Conservation (phyloP, 2,113 vertebrate genomes). For the Ceyx margarethae region DNA sequence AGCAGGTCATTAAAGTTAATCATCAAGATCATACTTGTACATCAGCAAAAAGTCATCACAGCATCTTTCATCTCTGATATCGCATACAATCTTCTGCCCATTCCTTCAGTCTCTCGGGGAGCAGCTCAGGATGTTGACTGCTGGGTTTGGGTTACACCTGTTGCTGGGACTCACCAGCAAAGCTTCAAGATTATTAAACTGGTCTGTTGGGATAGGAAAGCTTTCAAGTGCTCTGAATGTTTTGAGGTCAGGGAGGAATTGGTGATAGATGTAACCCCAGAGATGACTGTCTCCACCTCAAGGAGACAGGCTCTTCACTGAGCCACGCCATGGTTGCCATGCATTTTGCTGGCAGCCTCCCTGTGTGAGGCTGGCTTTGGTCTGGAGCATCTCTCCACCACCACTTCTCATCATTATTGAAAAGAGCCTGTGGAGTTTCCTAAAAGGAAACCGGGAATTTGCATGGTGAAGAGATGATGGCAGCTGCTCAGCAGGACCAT, state of each 20-base stretch:
- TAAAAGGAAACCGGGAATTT: not conserved
- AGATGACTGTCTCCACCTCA: accelerated
- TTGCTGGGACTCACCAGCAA: not conserved
- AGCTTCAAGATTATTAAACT: not conserved
- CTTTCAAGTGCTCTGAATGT: not conserved
- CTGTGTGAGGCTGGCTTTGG: accelerated
- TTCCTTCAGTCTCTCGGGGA: not conserved
- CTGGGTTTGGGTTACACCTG: constrained; percentile 20
- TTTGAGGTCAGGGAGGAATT: not conserved
- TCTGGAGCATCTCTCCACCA: not conserved
- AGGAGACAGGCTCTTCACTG: not conserved
- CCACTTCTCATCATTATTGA: not conserved
- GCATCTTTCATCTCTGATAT: constrained; percentile 24
- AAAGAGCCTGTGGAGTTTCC: not conserved
- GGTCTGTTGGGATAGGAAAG: not conserved
- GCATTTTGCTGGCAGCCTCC: accelerated
- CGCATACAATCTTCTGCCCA: not conserved
- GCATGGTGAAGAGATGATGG: too few species aligned
- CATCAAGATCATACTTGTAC: constrained; percentile 49
- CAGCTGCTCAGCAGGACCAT: accelerated
- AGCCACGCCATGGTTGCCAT: accelerated
- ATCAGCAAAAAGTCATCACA: constrained; percentile 47
- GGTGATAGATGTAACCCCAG: not conserved
- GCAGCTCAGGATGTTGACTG: not conserved
- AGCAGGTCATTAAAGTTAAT: constrained; percentile 60